phyloP scores from a whole-genome alignment of 2,888 invertebrate genomes.

The Litoditis marina region DNA sequence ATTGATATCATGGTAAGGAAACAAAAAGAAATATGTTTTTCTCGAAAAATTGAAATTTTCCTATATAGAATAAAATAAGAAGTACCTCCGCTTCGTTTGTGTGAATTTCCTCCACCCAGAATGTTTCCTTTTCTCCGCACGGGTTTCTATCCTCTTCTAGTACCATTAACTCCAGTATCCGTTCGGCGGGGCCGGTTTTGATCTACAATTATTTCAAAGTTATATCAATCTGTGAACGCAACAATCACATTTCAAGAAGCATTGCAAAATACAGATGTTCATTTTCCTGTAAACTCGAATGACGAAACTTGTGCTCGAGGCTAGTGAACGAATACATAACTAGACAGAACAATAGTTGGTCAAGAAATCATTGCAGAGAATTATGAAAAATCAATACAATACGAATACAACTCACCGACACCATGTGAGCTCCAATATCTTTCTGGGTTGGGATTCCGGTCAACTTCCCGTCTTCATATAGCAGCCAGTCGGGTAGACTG shows the following conservation, averaged over 20 bases:
- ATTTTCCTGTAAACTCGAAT: neutral
- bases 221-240: neutral
- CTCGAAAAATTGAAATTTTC: neutral
- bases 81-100: constrained; percentile 11
- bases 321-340: no score
- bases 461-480: constrained; percentile 22
- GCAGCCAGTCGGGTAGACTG: constrained; percentile 62
- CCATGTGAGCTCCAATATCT: constrained; percentile 71
- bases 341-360: no score
- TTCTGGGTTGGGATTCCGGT: constrained; percentile 46
- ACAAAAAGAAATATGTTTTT: neutral
- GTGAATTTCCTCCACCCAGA: constrained; percentile 40
- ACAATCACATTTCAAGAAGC: neutral
- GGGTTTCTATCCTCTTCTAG: constrained; percentile 30
- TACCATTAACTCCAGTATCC: constrained; percentile 21
- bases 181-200: neutral
- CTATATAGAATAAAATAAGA: neutral
- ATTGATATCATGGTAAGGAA: neutral
- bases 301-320: no score
- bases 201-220: constrained; percentile 1
- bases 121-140: constrained; percentile 32
- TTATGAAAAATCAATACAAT: no score
- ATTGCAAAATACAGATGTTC: neutral
- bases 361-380: no score
- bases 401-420: no score